Evolutionary conservation across 2,113 vertebrate species (phyloP).

Genomic region (Perca schrenkii): DNA sequence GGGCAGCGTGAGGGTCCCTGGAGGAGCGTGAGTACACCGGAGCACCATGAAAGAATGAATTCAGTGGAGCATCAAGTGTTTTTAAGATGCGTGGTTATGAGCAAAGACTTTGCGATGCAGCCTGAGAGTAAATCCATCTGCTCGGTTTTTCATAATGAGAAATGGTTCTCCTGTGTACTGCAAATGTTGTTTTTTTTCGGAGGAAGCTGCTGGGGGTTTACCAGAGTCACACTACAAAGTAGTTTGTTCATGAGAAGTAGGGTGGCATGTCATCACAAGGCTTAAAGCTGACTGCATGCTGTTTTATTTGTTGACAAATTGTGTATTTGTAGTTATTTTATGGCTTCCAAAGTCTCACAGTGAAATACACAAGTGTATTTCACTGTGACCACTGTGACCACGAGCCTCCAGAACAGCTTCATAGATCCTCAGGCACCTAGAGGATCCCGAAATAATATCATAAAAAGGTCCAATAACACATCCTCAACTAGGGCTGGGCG

Average conservation of each 20-base stretch:
- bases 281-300: background rate
- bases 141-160: background rate
- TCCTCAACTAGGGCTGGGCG: background rate
- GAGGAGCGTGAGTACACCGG: conserved; percentile 89
- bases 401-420: background rate
- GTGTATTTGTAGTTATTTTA: conserved; percentile 14
- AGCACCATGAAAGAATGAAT: background rate
- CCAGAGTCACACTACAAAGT: background rate
- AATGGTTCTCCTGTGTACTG: background rate
- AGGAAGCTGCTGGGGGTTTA: conserved; percentile 10
- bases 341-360: background rate
- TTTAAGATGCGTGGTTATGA: background rate
- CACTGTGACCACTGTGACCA: too few relatives aligned
- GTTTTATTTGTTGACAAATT: background rate
- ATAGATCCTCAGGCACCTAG: background rate
- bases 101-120: background rate
- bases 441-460: background rate
- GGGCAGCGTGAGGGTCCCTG: conserved; percentile 93
- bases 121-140: background rate
- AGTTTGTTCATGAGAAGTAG: conserved; percentile 19
- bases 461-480: background rate
- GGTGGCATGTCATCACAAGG: conserved; percentile 32
- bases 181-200: background rate
- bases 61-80: background rate
- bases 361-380: background rate